Conservation (phyloP, 2,797 vertebrate genomes). For the Cyprinodon diabolis region DNA sequence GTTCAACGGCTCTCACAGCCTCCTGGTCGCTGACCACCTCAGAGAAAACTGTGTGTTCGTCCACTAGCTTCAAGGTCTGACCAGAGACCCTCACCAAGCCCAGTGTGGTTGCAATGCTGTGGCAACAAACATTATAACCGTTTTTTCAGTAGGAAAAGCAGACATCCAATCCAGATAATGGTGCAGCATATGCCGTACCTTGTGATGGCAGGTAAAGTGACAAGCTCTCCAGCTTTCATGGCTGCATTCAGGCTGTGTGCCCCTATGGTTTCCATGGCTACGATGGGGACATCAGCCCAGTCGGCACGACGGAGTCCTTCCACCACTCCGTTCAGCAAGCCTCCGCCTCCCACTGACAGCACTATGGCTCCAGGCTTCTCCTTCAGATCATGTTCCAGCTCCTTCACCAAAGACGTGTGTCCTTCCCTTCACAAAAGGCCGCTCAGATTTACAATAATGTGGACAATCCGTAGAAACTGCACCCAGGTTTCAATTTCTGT, state of each 20-base stretch:
- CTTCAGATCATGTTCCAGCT: constrained; percentile 82
- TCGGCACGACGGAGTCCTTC: constrained; percentile 83
- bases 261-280: constrained; percentile 89
- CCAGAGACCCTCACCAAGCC: constrained; percentile 85
- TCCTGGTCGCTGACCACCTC: constrained; percentile 87
- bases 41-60: constrained; percentile 81
- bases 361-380: constrained; percentile 86
- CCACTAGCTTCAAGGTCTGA: constrained; percentile 81
- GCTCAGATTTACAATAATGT: background rate
- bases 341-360: constrained; percentile 90
- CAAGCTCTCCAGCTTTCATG: constrained; percentile 79
- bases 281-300: constrained; percentile 87
- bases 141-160: background rate
- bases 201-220: constrained; percentile 88
- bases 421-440: constrained; percentile 84
- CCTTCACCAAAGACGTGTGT: constrained; percentile 84
- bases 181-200: constrained; percentile 75
- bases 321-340: constrained; percentile 87
- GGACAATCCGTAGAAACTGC: background rate
- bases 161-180: background rate
- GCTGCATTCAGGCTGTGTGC: constrained; percentile 87
- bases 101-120: constrained; percentile 87
- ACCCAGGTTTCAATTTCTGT: background rate
- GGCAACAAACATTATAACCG: constrained; percentile 3
- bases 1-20: constrained; percentile 84